A percentile compares a stretch with the other conserved stretches of the same genome.
Conservation (phyloP, 2,888 invertebrate genomes). For the Ptychoptera albimana region DNA sequence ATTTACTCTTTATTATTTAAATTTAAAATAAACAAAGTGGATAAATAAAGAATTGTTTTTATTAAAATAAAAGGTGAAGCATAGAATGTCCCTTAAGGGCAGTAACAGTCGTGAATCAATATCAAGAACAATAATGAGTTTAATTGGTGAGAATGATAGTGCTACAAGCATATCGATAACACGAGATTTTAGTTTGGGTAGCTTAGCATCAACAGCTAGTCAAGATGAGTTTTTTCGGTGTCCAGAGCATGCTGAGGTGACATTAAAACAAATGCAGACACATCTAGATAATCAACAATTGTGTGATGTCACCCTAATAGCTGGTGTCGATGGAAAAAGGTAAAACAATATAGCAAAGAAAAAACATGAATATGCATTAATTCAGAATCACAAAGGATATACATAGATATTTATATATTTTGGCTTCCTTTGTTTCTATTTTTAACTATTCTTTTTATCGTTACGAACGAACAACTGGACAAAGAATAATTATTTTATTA, state of each 20-base stretch:
- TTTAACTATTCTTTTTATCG: background rate
- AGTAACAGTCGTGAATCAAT: slow-evolving; percentile 30
- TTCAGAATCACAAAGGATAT: background rate
- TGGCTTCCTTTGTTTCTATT: background rate
- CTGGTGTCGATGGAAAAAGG: slow-evolving; percentile 50
- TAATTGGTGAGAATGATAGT: slow-evolving; percentile 27
- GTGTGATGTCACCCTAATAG: slow-evolving; percentile 76
- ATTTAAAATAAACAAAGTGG: no score
- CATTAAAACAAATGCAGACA: slow-evolving; percentile 65
- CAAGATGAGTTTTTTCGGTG: slow-evolving; percentile 65
- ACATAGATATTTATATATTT: background rate
- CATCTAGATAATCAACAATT: slow-evolving; percentile 69
- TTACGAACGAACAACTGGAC: background rate
- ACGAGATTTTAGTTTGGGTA: slow-evolving; percentile 48
- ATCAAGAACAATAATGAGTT: slow-evolving; percentile 25
- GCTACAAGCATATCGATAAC: slow-evolving; percentile 34
- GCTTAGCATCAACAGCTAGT: slow-evolving; percentile 47
- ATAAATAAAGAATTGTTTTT: no score
- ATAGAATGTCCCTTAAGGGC: slow-evolving; percentile 20
- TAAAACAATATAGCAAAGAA: slow-evolving; percentile 17
- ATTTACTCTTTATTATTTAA: no score
- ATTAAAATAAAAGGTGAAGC: no score
- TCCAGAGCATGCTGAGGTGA: slow-evolving; percentile 65
- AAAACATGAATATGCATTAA: background rate
- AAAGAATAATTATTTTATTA: slow-evolving; percentile 6